phyloP scores from a whole-genome alignment of 2,797 vertebrate genomes.

The Pyrocephalus nanus region DNA sequence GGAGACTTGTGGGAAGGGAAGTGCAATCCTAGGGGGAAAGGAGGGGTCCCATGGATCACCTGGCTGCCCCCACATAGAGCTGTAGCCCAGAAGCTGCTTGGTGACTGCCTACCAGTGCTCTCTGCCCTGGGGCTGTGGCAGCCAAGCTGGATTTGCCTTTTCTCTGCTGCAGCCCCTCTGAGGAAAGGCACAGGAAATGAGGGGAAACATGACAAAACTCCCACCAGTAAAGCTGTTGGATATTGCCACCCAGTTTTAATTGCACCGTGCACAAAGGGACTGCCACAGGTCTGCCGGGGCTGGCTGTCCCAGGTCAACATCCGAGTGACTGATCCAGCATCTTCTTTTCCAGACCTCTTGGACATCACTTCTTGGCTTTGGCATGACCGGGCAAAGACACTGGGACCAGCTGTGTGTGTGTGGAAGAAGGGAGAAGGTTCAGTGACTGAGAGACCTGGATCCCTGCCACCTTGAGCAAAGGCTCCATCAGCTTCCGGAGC shows the following conservation, averaged over 20 bases:
- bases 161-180: neutral
- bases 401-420: accelerated
- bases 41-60: neutral
- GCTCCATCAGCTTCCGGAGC: neutral
- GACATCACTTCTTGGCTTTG: neutral
- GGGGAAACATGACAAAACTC: neutral
- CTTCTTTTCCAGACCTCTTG: neutral
- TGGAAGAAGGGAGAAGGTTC: neutral
- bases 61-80: neutral
- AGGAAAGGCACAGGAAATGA: neutral
- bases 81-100: neutral
- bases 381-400: neutral
- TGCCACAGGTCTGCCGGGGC: neutral
- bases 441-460: neutral
- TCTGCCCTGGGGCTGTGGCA: accelerated
- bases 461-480: neutral
- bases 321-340: accelerated
- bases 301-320: neutral
- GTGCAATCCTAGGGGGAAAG: accelerated
- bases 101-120: neutral
- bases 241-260: neutral
- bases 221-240: neutral
- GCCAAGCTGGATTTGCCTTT: neutral
- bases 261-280: neutral
- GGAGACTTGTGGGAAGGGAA: neutral